A percentile compares a stretch with the other conserved stretches of the same genome.
Evolutionary conservation across 1,140 invertebrate genomes (phyloP).

Genomic region (Euwallacea similis): DNA sequence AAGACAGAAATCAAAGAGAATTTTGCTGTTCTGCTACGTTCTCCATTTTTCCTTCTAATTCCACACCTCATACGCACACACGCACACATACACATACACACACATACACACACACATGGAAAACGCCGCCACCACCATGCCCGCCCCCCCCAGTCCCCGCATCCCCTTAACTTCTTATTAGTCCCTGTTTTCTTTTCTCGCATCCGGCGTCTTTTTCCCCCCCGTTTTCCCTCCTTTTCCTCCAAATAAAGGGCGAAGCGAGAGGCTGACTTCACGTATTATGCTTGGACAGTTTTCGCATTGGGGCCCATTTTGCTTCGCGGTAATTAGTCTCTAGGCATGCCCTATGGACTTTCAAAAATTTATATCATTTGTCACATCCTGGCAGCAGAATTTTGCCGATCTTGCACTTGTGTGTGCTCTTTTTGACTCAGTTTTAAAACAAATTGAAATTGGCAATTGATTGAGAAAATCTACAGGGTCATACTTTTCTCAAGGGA

Average conservation of each 20-base stretch:
- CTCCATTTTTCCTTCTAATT: slow-evolving; percentile 33
- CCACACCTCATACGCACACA: slow-evolving; percentile 36
- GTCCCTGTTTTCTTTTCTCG: slow-evolving; percentile 39
- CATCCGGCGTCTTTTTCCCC: slow-evolving; percentile 27
- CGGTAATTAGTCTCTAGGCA: too few species aligned
- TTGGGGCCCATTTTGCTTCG: too few species aligned
- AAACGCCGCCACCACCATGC: slow-evolving; percentile 14
- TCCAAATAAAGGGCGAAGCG: slow-evolving; percentile 32
- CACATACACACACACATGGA: slow-evolving; percentile 20
- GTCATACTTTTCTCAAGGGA: too few species aligned
- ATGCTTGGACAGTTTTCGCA: slow-evolving; percentile 20
- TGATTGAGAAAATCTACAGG: too few species aligned
- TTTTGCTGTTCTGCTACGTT: not conserved
- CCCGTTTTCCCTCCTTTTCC: slow-evolving; percentile 18
- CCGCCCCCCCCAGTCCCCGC: not conserved
- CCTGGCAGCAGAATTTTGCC: too few species aligned
- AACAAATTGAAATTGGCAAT: too few species aligned
- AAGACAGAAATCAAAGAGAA: too few species aligned
- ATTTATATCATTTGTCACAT: too few species aligned
- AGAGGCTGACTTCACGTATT: slow-evolving; percentile 34
- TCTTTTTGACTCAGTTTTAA: too few species aligned
- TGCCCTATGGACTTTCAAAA: too few species aligned
- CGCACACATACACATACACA: slow-evolving; percentile 24
- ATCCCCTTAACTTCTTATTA: slow-evolving; percentile 35
- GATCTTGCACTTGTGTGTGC: too few species aligned